phyloP scores from a whole-genome alignment of 2,113 vertebrate genomes.

The Toxotes jaculatrix region DNA sequence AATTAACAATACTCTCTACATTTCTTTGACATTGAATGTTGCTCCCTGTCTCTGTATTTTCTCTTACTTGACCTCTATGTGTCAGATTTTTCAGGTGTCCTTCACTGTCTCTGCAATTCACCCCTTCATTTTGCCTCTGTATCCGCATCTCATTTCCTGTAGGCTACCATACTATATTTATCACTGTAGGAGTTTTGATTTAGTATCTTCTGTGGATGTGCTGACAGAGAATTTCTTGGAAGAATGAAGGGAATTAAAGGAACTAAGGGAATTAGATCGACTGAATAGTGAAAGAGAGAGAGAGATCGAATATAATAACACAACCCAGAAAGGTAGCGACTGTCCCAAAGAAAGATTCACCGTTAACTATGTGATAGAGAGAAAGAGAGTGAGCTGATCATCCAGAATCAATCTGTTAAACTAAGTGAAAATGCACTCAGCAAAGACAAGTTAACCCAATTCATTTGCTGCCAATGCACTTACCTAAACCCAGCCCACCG shows the following conservation, averaged over 20 bases:
- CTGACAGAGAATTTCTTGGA: constrained; percentile 5
- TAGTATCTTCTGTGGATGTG: constrained; percentile 7
- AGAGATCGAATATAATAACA: neutral
- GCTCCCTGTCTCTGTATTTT: neutral
- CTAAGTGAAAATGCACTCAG: constrained; percentile 68
- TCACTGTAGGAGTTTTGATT: neutral
- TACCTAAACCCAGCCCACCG: constrained; percentile 51
- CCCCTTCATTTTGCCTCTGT: constrained; percentile 9
- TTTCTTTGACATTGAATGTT: neutral
- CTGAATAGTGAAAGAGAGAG: neutral
- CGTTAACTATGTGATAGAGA: neutral
- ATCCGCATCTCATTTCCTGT: constrained; percentile 12
- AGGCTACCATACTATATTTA: constrained; percentile 15
- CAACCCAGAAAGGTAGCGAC: constrained; percentile 1
- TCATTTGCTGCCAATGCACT: constrained; percentile 60
- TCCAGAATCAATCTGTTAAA: constrained; percentile 60
- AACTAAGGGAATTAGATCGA: neutral
- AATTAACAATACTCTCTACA: neutral
- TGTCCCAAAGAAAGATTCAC: constrained; percentile 7
- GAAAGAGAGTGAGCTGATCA: constrained; percentile 42
- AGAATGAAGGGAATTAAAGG: neutral
- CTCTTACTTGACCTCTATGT: constrained; percentile 10
- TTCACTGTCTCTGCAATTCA: neutral
- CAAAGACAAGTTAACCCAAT: constrained; percentile 74
- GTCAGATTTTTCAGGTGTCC: neutral